These are phyloP conservation scores for Xestia rhomboidea DNA, from an alignment of 2,888 invertebrate genomes.

Conservation along the genomic window DNA sequence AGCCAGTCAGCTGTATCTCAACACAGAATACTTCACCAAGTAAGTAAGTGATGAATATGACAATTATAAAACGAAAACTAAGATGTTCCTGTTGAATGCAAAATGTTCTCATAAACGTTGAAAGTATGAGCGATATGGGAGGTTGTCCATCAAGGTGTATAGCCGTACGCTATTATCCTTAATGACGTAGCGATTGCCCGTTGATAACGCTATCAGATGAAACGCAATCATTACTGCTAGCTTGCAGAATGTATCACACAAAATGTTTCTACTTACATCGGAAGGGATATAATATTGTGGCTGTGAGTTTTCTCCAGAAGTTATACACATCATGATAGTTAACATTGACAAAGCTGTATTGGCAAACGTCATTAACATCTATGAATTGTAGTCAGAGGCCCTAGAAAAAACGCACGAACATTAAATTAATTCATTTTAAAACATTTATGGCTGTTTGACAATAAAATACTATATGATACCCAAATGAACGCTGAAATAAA, in stretches of 20 bases:
- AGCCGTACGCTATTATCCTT: constrained; percentile 51
- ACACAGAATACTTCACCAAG: not conserved
- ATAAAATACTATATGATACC: not conserved
- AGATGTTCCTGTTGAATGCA: not conserved
- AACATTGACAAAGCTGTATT: not conserved
- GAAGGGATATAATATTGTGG: constrained; percentile 26
- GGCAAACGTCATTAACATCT: not conserved
- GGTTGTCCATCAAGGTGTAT: constrained; percentile 22
- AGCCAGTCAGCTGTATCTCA: not conserved
- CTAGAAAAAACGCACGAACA: too few relatives aligned
- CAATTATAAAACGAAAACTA: not conserved
- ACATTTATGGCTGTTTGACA: too few relatives aligned
- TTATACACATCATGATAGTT: not conserved
- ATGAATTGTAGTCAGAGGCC: not conserved
- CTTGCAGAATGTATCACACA: constrained; percentile 54
- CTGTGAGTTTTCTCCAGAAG: not conserved
- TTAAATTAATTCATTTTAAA: too few relatives aligned
- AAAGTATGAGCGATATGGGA: constrained; percentile 7
- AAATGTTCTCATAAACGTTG: not conserved
- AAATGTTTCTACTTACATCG: constrained; percentile 47
- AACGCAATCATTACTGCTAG: constrained; percentile 58
- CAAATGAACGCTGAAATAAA: not conserved
- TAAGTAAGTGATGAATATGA: not conserved
- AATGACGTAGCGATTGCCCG: constrained; percentile 53
- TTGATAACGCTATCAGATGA: constrained; percentile 60